phyloP scores from a whole-genome alignment of 2,797 vertebrate species.

The Prunella strophiata region DNA sequence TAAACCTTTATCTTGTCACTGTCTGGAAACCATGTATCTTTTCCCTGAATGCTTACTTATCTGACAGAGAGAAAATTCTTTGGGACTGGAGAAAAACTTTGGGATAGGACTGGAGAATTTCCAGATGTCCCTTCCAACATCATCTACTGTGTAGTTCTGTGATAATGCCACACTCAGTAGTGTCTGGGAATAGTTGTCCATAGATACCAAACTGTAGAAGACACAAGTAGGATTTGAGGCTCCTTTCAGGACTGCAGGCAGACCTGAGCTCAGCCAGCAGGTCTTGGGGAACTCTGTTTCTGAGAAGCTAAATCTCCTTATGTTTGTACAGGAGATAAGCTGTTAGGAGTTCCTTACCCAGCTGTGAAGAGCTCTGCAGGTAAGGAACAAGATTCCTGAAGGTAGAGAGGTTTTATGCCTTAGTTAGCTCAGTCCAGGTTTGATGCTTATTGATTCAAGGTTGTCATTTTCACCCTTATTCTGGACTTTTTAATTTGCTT shows the following conservation, averaged over 20 bases:
- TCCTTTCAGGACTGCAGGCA: background rate
- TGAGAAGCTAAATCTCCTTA: background rate
- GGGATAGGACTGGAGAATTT: background rate
- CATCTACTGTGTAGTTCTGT: background rate
- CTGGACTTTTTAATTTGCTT: background rate
- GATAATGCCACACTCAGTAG: background rate
- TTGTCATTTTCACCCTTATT: background rate
- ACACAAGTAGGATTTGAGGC: fast-evolving
- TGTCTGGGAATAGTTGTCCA: background rate
- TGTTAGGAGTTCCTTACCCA: background rate
- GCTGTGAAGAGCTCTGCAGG: background rate
- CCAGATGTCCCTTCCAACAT: background rate
- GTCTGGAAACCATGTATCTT: background rate
- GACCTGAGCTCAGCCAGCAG: background rate
- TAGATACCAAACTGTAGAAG: background rate
- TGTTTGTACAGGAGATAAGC: background rate
- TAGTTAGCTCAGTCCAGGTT: background rate
- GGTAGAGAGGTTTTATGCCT: background rate
- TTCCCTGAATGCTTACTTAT: background rate
- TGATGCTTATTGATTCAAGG: background rate
- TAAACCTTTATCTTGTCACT: fast-evolving
- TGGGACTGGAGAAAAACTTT: background rate
- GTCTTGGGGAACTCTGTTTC: background rate
- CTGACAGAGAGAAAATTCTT: background rate
- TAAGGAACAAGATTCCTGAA: background rate